Conservation (phyloP, 1,140 invertebrate genomes). For the Octopus sinensis region DNA sequence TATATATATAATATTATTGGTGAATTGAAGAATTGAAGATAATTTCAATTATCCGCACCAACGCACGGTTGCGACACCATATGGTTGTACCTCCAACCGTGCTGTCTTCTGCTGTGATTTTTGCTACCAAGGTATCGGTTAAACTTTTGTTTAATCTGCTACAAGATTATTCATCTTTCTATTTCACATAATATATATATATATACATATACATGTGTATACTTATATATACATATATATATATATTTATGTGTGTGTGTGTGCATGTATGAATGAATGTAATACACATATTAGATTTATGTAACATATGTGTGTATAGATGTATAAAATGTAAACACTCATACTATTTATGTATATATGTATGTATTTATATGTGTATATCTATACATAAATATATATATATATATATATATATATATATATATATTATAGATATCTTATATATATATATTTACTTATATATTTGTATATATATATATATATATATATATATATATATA, state of each 20-base stretch:
- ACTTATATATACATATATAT: neutral
- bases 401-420: neutral
- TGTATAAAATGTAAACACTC: neutral
- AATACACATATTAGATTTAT: neutral
- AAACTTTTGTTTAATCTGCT: neutral
- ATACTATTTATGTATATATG: neutral
- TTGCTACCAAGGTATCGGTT: no score
- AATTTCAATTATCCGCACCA: no score
- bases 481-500: neutral
- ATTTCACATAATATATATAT: neutral
- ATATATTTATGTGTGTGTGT: neutral
- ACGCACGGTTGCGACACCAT: no score
- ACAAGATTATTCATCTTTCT: no score
- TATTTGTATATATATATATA: constrained; percentile 19
- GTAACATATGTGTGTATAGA: neutral
- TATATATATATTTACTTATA: constrained; percentile 24
- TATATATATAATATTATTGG: no score
- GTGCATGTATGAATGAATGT: neutral
- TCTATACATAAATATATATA: neutral
- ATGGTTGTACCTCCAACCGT: no score
- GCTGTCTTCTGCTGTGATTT: no score
- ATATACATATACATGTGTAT: neutral
- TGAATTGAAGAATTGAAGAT: no score
- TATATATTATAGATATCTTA: constrained; percentile 18
- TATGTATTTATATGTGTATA: neutral